A percentile compares a stretch with the other conserved stretches of the same genome.
Evolutionary conservation across 2,888 invertebrate genomes (phyloP).

Genomic region (Artemia sp.): DNA sequence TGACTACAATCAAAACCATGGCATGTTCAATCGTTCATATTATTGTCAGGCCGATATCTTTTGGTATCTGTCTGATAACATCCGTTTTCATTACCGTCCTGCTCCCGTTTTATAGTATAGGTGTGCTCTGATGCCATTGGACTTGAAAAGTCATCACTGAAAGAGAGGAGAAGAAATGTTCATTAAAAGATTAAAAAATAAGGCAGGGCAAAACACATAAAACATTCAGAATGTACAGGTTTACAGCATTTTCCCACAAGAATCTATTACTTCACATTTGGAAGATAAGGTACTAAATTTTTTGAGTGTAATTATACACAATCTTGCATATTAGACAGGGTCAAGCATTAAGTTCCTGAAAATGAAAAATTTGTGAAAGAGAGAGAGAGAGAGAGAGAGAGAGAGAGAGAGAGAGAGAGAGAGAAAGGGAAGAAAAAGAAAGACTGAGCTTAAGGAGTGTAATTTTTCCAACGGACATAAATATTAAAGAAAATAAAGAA

Average conservation of each 20-base stretch:
- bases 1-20: no score
- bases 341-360: no score
- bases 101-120: slow-evolving; percentile 1
- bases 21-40: slow-evolving; percentile 2
- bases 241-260: no score
- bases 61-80: slow-evolving; percentile 5
- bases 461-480: neutral
- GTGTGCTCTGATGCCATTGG: neutral
- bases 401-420: neutral
- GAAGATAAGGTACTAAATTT: no score
- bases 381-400: neutral
- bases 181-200: neutral
- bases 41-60: slow-evolving; percentile 8
- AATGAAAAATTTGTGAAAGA: no score
- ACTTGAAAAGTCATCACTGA: slow-evolving; percentile 8
- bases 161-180: neutral
- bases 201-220: neutral
- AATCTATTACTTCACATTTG: no score
- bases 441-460: neutral
- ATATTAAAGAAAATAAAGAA: no score
- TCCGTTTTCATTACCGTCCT: neutral
- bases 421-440: neutral
- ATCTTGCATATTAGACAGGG: no score
- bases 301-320: no score
- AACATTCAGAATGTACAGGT: no score